Evolutionary conservation across 2,888 invertebrate genomes (phyloP).

Genomic region (Venustoraphidia nigricollis): DNA sequence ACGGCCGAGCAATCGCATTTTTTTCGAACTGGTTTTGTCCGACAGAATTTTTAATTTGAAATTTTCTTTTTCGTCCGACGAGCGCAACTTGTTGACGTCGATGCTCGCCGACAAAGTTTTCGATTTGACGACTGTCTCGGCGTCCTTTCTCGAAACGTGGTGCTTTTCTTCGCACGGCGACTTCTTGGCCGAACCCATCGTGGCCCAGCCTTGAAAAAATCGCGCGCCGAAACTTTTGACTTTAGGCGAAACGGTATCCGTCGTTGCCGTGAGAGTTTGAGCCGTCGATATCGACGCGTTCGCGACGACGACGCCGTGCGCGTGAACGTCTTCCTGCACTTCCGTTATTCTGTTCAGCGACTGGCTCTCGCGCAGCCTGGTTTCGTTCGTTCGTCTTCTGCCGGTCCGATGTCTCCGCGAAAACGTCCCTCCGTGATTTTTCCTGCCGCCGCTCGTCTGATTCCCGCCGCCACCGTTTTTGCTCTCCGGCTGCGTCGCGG

Average conservation of each 20-base stretch:
- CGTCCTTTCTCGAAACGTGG: slow-evolving; percentile 16
- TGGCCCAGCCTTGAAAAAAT: slow-evolving; percentile 29
- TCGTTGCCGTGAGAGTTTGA: slow-evolving; percentile 18
- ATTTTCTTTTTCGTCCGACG: slow-evolving; percentile 18
- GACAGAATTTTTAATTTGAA: slow-evolving; percentile 19
- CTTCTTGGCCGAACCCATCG: slow-evolving; percentile 14
- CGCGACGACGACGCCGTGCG: slow-evolving; percentile 22
- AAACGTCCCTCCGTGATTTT: slow-evolving; percentile 24
- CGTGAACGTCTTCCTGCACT: slow-evolving; percentile 54
- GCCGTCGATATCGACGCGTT: slow-evolving; percentile 22
- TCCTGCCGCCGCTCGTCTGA: slow-evolving; percentile 20
- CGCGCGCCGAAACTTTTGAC: slow-evolving; percentile 34
- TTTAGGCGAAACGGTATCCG: slow-evolving; percentile 22
- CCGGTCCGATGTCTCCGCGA: slow-evolving; percentile 36
- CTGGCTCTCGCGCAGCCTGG: slow-evolving; percentile 61
- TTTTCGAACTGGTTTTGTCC: slow-evolving; percentile 27
- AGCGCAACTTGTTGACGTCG: slow-evolving; percentile 3
- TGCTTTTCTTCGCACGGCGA: slow-evolving; percentile 19
- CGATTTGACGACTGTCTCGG: slow-evolving; percentile 9
- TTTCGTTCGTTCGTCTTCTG: slow-evolving; percentile 42
- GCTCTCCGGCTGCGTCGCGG: slow-evolving; percentile 12
- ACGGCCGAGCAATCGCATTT: slow-evolving; percentile 44
- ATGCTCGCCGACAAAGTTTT: slow-evolving; percentile 12
- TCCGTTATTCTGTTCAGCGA: slow-evolving; percentile 75
- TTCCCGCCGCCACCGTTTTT: slow-evolving; percentile 17